Evolutionary conservation across 1,140 invertebrate genomes (phyloP), one percentile per base, ranked within the genome.

Genomic region (Caenorhabditis latens): DNA sequence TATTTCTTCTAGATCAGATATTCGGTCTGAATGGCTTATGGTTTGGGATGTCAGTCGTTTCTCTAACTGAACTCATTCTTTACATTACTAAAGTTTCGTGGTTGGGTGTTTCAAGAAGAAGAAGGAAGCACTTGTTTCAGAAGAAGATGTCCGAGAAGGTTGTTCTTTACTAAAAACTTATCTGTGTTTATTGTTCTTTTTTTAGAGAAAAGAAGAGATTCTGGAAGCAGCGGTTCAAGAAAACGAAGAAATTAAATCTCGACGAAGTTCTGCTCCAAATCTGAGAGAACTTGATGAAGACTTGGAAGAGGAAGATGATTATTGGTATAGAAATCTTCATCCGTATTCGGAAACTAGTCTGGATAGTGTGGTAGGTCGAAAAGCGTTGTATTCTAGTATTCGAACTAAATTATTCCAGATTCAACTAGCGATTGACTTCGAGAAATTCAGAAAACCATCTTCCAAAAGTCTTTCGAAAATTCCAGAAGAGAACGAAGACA

Each of bases 91-190:
- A 79, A 79, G 46, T 79, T 7, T 50, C 43, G 2, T 79, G 71
- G 71, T 19, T 79, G 21, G 40, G 14, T 4, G 71, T 79, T 13
- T 79, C 71, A 2, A n/a, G 71, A 19, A 79, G 40, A 11, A 6
- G 71, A 79, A 79, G 71, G 21, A 42, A 79, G 11, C 46, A 79
- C n/a, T 24, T 79, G 8, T 79, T 79, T 50, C 46, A 79, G 4
- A 79, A 79, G 46, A n/a, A 79, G 24, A 79, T 79, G 71, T 79
- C 71, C 0, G 71, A 79, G n/a, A 79, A 79, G 46, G 67, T 71
- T 48, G 16, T 53, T 8, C 16, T 11, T 11, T 11, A 11, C 4
- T 6, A 53, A 11, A 53, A 16, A 9, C 2, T 11, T 14, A 53
- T 16, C 11, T 8, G 16, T 46, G 16, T 46, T 7, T 2, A 65